Evolutionary conservation across 2,888 invertebrate species (phyloP), one percentile per base, ranked within the genome.

Genomic region (Hedya salicella): DNA sequence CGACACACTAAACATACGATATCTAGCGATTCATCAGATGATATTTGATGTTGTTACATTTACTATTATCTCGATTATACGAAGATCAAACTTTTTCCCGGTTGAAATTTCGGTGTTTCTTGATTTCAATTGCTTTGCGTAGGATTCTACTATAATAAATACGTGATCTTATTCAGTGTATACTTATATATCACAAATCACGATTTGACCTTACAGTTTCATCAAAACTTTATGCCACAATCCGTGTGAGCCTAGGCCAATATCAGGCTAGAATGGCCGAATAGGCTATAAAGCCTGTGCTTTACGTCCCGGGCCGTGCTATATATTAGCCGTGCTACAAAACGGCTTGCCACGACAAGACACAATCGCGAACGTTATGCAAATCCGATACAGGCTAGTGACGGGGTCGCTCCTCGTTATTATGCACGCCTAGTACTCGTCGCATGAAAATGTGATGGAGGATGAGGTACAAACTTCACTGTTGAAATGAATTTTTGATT

Each of bases 301-400:
- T 65, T 65, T 60, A 65, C 52, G 60, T 40, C 30, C 44, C 17
- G 19, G 30, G 46, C 25, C 21, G 36, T 59, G 60, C 60, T 65
- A 60, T 64, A 60, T 64, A 64, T 64, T 64, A 52, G 57, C 64
- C 42, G 40, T 53, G 56, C 64, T 59, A 52, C 40, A 42, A 64
- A 64, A 56, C 54, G 62, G 50, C 42, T 49, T 50, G 57, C 32
- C 57, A 39, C 49, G 63, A 64, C 64, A 64, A 64, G 42, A 57
- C 57, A 16, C 52, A 40, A 16, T 57, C 42, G 44, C 52, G 25
- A 17, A 44, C 19, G 42, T 52, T 62, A 64, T 64, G 64, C 57
- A 57, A 59, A 64, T 64, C 50, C 57, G 52, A 62, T 62, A 53
- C 62, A 30, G 5, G 48, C 46, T 62, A 62, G 62, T 21, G 52